These are phyloP conservation scores for Scytalopus superciliaris DNA, from an alignment of 2,113 vertebrate genomes.

Conservation along the genomic window DNA sequence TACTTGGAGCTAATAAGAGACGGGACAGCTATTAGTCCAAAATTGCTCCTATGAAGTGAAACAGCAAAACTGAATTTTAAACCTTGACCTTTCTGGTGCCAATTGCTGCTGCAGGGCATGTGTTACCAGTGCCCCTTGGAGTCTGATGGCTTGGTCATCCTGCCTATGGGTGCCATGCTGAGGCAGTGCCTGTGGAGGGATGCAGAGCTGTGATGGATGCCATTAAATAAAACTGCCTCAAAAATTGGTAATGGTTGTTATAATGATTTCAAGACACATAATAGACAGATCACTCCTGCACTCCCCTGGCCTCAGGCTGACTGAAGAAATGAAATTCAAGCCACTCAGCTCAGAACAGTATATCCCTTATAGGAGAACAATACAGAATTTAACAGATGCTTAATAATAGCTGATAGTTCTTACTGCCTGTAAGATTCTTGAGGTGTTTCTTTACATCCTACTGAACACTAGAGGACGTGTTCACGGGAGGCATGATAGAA, in stretches of 20 bases:
- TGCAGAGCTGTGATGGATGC: conserved; percentile 4
- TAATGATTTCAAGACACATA: background rate
- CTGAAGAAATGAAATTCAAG: conserved; percentile 19
- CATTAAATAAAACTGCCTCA: conserved; percentile 17
- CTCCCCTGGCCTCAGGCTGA: background rate
- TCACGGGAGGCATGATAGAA: background rate
- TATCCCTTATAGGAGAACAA: background rate
- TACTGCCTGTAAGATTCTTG: background rate
- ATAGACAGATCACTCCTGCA: background rate
- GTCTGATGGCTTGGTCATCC: background rate
- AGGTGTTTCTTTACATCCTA: background rate
- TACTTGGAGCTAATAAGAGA: background rate
- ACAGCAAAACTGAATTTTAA: conserved; percentile 46
- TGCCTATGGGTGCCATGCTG: background rate
- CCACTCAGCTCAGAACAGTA: background rate
- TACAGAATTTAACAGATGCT: background rate
- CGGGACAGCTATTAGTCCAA: conserved; percentile 41
- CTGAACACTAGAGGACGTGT: background rate
- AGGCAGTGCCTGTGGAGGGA: background rate
- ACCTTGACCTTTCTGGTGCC: conserved; percentile 35
- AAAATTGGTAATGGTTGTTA: background rate
- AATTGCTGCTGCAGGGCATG: background rate
- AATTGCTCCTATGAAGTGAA: conserved; percentile 41
- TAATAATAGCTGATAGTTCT: background rate
- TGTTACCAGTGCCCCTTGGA: background rate